Evolutionary conservation across 2,888 invertebrate genomes (phyloP).

Genomic region (Drosophila birchii): DNA sequence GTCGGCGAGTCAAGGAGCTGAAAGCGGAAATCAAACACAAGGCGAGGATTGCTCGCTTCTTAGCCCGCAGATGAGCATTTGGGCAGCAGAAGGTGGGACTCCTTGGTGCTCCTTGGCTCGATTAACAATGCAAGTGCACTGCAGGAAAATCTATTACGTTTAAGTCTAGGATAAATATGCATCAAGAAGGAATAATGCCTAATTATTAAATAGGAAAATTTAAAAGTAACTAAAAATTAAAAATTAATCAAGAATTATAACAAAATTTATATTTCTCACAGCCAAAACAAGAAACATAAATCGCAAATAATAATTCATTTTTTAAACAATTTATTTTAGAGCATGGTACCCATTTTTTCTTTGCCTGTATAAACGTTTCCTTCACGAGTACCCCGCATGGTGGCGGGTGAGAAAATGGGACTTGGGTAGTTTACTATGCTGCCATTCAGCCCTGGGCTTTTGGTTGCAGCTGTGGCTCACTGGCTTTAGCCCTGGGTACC

Average conservation of each 20-base stretch:
- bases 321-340: background rate
- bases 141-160: background rate
- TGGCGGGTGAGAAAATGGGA: conserved; percentile 2
- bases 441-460: conserved; percentile 43
- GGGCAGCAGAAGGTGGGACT: background rate
- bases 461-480: conserved; percentile 69
- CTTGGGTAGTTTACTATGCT: conserved; percentile 20
- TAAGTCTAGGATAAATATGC: background rate
- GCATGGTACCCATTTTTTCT: background rate
- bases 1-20: conserved; percentile 54
- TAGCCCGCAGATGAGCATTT: conserved; percentile 23
- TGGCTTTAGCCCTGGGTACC: conserved; percentile 30
- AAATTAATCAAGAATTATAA: no score
- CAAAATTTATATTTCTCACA: no score
- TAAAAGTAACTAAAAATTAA: no score
- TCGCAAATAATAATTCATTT: background rate
- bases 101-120: conserved; percentile 5
- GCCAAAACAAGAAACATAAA: background rate
- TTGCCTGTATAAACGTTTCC: conserved; percentile 24
- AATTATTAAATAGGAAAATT: background rate
- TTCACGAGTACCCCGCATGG: background rate
- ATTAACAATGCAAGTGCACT: conserved; percentile 18
- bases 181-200: background rate
- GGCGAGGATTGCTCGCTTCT: conserved; percentile 43
- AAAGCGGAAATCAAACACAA: conserved; percentile 78